Evolutionary conservation across 2,113 vertebrate species (phyloP).

Genomic region (Motacilla tschutschensis): DNA sequence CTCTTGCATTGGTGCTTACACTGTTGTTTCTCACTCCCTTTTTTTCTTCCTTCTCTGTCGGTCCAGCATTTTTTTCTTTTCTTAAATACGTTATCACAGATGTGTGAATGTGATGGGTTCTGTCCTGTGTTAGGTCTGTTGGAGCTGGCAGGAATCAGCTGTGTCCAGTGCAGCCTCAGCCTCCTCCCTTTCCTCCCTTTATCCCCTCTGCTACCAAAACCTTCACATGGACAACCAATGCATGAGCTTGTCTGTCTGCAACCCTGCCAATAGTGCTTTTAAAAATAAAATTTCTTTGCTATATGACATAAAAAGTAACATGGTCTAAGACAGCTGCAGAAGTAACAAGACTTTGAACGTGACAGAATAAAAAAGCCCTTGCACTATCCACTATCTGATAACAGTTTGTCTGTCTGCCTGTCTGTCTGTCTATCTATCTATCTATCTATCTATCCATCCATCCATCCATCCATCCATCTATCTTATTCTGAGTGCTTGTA

Average conservation of each 20-base stretch:
- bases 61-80: background rate
- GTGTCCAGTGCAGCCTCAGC: accelerated
- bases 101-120: background rate
- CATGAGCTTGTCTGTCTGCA: background rate
- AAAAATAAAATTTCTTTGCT: background rate
- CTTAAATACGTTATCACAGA: background rate
- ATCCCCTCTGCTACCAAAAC: background rate
- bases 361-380: background rate
- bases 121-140: background rate
- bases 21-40: background rate
- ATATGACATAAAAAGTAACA: background rate
- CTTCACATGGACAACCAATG: accelerated
- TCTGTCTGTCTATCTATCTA: background rate
- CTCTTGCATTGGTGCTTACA: background rate
- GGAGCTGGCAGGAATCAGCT: background rate
- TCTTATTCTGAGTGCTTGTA: background rate
- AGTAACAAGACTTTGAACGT: background rate
- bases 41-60: background rate
- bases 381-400: background rate
- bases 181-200: background rate
- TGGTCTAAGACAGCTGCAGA: background rate
- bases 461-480: too few species aligned
- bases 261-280: background rate
- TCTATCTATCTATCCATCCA: too few species aligned
- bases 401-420: accelerated